Evolutionary conservation across 2,113 vertebrate genomes (phyloP).

Genomic region (Neoarius graeffei): DNA sequence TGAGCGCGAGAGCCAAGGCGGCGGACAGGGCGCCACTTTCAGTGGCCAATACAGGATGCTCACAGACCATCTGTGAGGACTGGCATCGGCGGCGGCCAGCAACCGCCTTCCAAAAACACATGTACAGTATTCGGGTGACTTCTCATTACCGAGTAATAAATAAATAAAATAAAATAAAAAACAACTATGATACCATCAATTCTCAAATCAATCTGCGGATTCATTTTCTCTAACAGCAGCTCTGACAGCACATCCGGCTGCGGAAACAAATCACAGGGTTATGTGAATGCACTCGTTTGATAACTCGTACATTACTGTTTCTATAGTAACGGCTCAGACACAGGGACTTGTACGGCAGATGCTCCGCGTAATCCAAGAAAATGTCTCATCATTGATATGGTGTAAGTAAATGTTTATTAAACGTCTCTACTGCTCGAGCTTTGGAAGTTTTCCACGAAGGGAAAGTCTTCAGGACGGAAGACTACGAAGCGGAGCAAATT

Average conservation of each 20-base stretch:
- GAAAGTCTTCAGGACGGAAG: neutral
- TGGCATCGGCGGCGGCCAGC: conserved; percentile 58
- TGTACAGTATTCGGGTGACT: conserved; percentile 61
- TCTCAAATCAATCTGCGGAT: neutral
- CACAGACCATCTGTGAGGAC: conserved; percentile 69
- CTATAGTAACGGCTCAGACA: neutral
- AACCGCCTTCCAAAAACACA: conserved; percentile 55
- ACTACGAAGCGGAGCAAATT: neutral
- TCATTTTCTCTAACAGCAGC: neutral
- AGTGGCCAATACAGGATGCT: conserved; percentile 54
- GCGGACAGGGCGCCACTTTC: conserved; percentile 49
- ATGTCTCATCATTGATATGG: neutral
- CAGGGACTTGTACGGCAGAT: neutral
- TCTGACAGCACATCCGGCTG: neutral
- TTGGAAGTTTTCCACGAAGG: neutral
- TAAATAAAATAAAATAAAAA: neutral
- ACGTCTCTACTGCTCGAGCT: neutral
- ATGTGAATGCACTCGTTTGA: neutral
- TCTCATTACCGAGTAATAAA: conserved; percentile 42
- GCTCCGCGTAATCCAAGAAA: neutral
- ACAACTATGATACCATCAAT: neutral
- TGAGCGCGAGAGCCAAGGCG: conserved; percentile 65
- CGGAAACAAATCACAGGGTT: neutral
- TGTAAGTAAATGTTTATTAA: neutral
- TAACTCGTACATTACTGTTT: neutral